These are phyloP conservation scores for Nemurella pictetii DNA, from an alignment of 2,888 invertebrate species.

Conservation along the genomic window DNA sequence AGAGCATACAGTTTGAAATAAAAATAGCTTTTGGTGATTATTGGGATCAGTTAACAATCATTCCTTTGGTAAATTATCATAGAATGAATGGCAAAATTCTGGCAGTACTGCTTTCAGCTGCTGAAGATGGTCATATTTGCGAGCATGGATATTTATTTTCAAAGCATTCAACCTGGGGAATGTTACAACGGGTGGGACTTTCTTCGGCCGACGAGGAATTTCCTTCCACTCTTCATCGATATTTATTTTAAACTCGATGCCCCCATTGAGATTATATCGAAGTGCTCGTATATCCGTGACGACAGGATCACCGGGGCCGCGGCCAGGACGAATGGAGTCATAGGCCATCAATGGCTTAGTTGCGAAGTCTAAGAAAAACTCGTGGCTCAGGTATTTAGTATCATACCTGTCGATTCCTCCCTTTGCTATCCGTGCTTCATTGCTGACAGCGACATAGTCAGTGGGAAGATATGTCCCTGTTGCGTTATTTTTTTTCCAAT, in stretches of 20 bases:
- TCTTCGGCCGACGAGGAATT: slow-evolving; percentile 8
- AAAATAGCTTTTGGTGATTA: no score
- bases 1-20: no score
- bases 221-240: slow-evolving; percentile 26
- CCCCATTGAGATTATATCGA: slow-evolving; percentile 37
- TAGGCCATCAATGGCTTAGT: slow-evolving; percentile 30
- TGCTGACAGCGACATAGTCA: slow-evolving; percentile 38
- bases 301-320: slow-evolving; percentile 41
- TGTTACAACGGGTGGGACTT: not conserved
- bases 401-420: slow-evolving; percentile 40
- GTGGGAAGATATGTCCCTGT: slow-evolving; percentile 40
- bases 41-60: no score
- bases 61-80: no score
- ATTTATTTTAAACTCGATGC: not conserved
- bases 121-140: slow-evolving; percentile 42
- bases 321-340: slow-evolving; percentile 43
- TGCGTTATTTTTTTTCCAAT: slow-evolving; percentile 48
- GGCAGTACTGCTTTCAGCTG: no score
- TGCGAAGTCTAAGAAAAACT: not conserved
- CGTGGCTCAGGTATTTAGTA: not conserved
- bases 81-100: no score
- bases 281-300: slow-evolving; percentile 42
- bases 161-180: not conserved
- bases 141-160: slow-evolving; percentile 26
- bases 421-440: slow-evolving; percentile 36